Evolutionary conservation across 2,888 invertebrate genomes (phyloP).

Genomic region (Cheilosia soror): DNA sequence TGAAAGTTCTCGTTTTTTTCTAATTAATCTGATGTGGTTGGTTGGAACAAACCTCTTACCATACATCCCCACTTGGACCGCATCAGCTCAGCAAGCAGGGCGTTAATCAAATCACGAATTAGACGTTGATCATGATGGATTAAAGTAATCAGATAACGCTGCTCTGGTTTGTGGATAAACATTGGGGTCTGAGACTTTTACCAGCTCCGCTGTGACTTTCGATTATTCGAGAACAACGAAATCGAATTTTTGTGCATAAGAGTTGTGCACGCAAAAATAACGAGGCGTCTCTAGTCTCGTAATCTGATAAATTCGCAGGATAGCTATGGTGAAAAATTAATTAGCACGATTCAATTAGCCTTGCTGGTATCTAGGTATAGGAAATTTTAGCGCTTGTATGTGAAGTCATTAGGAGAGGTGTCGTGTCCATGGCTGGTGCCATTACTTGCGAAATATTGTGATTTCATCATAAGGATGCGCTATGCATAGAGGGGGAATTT

Average conservation of each 20-base stretch:
- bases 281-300: background rate
- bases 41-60: background rate
- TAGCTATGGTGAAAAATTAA: constrained; percentile 25
- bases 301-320: background rate
- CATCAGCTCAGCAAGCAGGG: background rate
- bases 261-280: background rate
- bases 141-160: constrained; percentile 65
- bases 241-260: constrained; percentile 16
- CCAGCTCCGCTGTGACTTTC: constrained; percentile 9
- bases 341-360: constrained; percentile 9
- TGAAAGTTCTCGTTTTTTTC: background rate
- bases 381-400: background rate
- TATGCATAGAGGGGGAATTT: background rate
- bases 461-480: background rate
- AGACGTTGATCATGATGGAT: constrained; percentile 71
- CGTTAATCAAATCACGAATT: constrained; percentile 68
- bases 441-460: background rate
- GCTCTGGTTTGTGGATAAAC: constrained; percentile 33
- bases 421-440: background rate
- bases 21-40: constrained; percentile 46
- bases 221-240: constrained; percentile 26
- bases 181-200: constrained; percentile 7
- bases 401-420: constrained; percentile 33
- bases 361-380: background rate
- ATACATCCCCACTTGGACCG: background rate